Evolutionary conservation across 2,888 invertebrate genomes (phyloP).

Genomic region (Mesoligia furuncula): DNA sequence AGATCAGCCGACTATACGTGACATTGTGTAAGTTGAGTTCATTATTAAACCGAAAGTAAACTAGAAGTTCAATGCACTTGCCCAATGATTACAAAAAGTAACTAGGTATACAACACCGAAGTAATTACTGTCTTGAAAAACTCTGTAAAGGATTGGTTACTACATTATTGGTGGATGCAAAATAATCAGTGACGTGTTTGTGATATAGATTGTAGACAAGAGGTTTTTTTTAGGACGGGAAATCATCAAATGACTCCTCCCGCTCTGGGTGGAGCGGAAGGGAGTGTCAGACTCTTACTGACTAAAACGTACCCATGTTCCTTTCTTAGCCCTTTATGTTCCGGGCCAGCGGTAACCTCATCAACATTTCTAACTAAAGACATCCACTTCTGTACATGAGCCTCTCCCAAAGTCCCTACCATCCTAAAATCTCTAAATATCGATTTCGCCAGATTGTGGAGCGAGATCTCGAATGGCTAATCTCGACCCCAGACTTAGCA

Average conservation of each 20-base stretch:
- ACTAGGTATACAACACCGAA: not conserved
- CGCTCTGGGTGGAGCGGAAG: no score
- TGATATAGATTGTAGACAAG: not conserved
- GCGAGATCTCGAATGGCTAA: not conserved
- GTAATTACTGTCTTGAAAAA: not conserved
- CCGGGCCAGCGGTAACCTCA: no score
- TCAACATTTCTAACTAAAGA: not conserved
- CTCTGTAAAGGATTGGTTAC: not conserved
- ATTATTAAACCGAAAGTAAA: not conserved
- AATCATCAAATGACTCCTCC: no score
- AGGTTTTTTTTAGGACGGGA: no score
- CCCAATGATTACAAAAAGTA: slow-evolving; percentile 22
- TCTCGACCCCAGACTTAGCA: not conserved
- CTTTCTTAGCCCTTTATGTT: no score
- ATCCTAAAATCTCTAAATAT: not conserved
- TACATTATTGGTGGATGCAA: not conserved
- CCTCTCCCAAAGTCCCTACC: not conserved
- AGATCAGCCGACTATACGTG: not conserved
- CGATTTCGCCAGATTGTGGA: not conserved
- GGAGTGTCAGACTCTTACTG: no score
- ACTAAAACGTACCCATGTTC: no score
- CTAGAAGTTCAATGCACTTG: slow-evolving; percentile 15
- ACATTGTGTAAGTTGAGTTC: slow-evolving; percentile 13
- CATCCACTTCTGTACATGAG: not conserved
- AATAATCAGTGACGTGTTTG: not conserved